Base-by-base conservation (phyloP, 53 echinoderm and acorn worm species). In the Mesocentrotus franciscanus region DNA sequence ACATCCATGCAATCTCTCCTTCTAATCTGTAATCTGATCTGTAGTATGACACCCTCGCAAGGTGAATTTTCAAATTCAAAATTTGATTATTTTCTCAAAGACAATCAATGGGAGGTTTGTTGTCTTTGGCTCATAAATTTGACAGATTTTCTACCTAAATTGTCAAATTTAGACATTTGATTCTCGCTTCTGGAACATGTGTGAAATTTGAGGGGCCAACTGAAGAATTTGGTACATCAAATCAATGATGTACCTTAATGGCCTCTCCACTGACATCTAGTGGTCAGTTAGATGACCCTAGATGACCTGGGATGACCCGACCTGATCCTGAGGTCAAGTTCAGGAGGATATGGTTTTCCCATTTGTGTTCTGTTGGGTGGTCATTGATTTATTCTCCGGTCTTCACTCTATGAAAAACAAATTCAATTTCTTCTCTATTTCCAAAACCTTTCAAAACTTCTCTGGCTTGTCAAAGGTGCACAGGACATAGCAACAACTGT, bases 351-450 rank as follows among this genome's bases (percentile, higher is more conserved):
- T 87, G 57, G 56, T 56, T 57, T 87, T 87, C 56, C 58, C 59
- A 87, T 87, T 0, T 87, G 58, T 87, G 39, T 87, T 26, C 87
- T 57, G 87, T 57, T 81, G 87, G 87, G 87, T 87, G 87, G 87
- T 87, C 87, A 29, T 42, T 35, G 20, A 81, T 18, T 39, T 39
- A 18, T 18, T 9, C 18, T 42, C 16, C 18, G 81, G 39, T 42
- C 42, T 81, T 81, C 29, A 17, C 10, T 42, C 8, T 42, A 36
- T 20, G 8, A 20, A 27, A 36, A 27, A n/a, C n/a, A 8, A 76
- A 4, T 30, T 76, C 32, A 76, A 76, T 33, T 81, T 81, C 18
- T 39, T 18, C 79, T 36, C 6, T 36, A 18, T 81, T 81, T 81
- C 34, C 16, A 24, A 81, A 42, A 18, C 81, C 17, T 81, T 81